A percentile compares a stretch with the other conserved stretches of the same genome.
Evolutionary conservation across 2,888 invertebrate species (phyloP).

Genomic region (Hemistola chrysoprasaria): DNA sequence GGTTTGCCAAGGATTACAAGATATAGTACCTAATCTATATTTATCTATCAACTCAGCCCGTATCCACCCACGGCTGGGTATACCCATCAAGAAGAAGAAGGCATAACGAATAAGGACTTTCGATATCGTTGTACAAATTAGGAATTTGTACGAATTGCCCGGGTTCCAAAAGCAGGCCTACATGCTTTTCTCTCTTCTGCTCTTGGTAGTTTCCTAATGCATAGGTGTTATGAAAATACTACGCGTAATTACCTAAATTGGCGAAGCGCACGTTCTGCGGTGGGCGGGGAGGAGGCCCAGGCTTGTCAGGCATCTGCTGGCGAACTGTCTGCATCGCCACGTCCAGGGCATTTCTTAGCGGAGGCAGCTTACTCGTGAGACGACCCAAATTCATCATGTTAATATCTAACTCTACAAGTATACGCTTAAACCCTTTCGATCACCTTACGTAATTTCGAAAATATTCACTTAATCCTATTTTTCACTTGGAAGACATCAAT

Average conservation of each 20-base stretch:
- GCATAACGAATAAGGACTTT: no score
- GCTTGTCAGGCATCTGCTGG: constrained; percentile 88
- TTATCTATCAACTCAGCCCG: no score
- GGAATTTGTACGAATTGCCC: no score
- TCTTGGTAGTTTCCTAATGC: no score
- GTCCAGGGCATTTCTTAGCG: constrained; percentile 88
- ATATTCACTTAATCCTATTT: constrained; percentile 12
- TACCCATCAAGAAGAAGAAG: no score
- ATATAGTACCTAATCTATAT: no score
- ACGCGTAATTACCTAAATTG: constrained; percentile 75
- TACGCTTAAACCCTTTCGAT: constrained; percentile 12
- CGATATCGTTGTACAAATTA: no score
- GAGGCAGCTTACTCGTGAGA: constrained; percentile 83
- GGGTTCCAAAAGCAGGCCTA: no score
- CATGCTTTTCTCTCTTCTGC: no score
- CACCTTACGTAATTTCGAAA: constrained; percentile 19
- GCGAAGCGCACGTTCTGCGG: constrained; percentile 81
- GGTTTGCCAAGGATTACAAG: no score
- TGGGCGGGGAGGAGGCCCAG: constrained; percentile 71
- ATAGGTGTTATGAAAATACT: no score
- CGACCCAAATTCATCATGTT: constrained; percentile 76
- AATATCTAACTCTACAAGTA: constrained; percentile 16
- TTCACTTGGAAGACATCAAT: constrained; percentile 44
- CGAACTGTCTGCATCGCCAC: constrained; percentile 92
- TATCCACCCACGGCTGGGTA: no score